Evolutionary conservation across 2,113 vertebrate genomes (phyloP).

Genomic region (Rutilus rutilus): DNA sequence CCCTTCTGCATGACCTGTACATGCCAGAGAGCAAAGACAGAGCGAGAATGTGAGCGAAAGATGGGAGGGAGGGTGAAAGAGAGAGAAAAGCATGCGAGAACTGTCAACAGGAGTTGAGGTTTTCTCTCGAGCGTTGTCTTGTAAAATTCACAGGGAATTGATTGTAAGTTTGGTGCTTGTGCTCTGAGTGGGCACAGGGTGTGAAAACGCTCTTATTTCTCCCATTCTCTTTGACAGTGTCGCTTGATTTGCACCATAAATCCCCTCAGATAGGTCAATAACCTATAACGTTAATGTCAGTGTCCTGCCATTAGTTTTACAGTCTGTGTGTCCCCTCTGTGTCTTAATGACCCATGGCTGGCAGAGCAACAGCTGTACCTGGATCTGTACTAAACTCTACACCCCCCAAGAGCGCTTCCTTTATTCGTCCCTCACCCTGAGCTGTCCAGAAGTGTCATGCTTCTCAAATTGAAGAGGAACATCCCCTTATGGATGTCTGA

Average conservation of each 20-base stretch:
- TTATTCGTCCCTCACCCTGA: slow-evolving; percentile 22
- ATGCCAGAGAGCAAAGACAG: slow-evolving; percentile 21
- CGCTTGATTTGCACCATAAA: slow-evolving; percentile 71
- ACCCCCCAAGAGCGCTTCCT: slow-evolving; percentile 35
- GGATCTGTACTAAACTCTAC: slow-evolving; percentile 47
- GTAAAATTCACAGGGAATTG: slow-evolving; percentile 64
- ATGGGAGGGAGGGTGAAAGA: slow-evolving; percentile 47
- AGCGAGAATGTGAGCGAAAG: not conserved
- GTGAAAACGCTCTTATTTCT: slow-evolving; percentile 65
- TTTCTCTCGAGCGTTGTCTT: slow-evolving; percentile 46
- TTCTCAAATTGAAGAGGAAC: not conserved
- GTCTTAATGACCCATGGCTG: slow-evolving; percentile 65
- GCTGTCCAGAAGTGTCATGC: slow-evolving; percentile 35
- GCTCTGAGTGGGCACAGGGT: slow-evolving; percentile 49
- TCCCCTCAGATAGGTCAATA: slow-evolving; percentile 74
- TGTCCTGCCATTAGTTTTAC: slow-evolving; percentile 72
- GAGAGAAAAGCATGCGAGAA: slow-evolving; percentile 27
- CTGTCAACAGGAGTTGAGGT: slow-evolving; percentile 7
- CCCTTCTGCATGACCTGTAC: slow-evolving; percentile 59
- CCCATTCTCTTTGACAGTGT: slow-evolving; percentile 65
- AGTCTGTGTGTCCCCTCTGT: slow-evolving; percentile 63
- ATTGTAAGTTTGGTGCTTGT: slow-evolving; percentile 58
- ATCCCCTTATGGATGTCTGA: not conserved
- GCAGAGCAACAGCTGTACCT: slow-evolving; percentile 58
- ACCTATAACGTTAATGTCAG: slow-evolving; percentile 77